Base-by-base conservation (phyloP, 1,140 invertebrate genomes). In the Hirudo medicinalis region DNA sequence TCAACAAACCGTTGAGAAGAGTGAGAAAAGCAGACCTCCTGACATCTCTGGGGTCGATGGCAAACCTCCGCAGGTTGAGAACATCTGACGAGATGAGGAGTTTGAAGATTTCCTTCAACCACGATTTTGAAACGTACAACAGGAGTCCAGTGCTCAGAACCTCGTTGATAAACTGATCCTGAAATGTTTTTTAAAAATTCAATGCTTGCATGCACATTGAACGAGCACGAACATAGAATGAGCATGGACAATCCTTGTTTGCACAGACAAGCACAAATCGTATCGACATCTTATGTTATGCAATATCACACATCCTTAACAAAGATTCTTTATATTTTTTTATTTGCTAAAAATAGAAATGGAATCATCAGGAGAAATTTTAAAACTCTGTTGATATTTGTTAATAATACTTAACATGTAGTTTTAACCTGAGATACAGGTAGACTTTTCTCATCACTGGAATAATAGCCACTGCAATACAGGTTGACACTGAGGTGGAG, bases 41-140 rank as follows among this genome's bases (percentile, higher is more conserved):
- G 57, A 25, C 57, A 22, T 63, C 57, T 11, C 79, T 29, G 76
- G 76, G 15, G 78, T 79, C 67, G 82, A 81, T 25, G 9, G 36
- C 25, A 11, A 32, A 89, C 9, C 88, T 87, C 75, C 86, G 85
- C 57, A 85, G 84, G 76, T 88, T 86, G 22, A 94, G 80, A 3
- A 94, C 81, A 78, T 91, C 90, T 70, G 85, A 87, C 0, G 87
- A 86, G 0, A 93, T 82, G 2, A 94, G 86, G 78, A 89, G 89
- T 76, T 92, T 90, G 79, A 94, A 94, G 0, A 96, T 82, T 78
- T 94, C 91, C 36, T 89, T 88, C 0, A 96, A 84, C 92, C 92
- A 96, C 0, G 89, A 89, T 0, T 90, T 89, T 6, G 92, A 94
- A 1, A 96, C 83, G 79, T 93, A 95, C 19, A 95, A 89, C 19